Percentiles rank a stretch among this genome's conserved stretches.
These are phyloP conservation scores for Sebastes trivittatus DNA, from an alignment of 2,797 vertebrate genomes.

Conservation along the genomic window DNA sequence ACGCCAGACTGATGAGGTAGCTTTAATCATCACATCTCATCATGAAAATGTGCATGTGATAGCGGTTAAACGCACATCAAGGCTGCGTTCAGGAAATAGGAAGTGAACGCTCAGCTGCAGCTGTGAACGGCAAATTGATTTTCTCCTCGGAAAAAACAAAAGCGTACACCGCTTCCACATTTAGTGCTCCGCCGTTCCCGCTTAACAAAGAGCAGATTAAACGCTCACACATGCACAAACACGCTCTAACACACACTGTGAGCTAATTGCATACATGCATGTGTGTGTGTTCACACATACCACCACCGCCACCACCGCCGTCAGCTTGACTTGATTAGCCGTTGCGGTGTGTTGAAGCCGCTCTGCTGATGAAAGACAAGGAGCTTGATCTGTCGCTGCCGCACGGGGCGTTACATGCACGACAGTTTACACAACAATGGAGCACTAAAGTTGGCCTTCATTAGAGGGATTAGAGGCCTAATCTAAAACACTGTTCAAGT, in stretches of 20 bases:
- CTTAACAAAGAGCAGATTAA: slow-evolving; percentile 60
- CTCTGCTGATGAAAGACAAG: slow-evolving; percentile 72
- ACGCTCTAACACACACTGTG: slow-evolving; percentile 23
- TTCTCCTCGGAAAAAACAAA: slow-evolving; percentile 52
- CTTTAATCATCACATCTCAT: slow-evolving; percentile 55
- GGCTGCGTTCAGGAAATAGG: slow-evolving; percentile 64
- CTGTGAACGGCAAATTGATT: slow-evolving; percentile 57
- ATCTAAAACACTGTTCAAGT: slow-evolving; percentile 69
- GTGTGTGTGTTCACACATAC: slow-evolving; percentile 20
- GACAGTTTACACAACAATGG: slow-evolving; percentile 69
- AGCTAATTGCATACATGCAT: slow-evolving; percentile 50
- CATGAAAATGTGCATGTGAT: slow-evolving; percentile 36
- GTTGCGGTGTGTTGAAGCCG: slow-evolving; percentile 36
- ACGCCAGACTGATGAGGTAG: slow-evolving; percentile 49
- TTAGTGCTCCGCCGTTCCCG: slow-evolving; percentile 15
- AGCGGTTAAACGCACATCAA: slow-evolving; percentile 57
- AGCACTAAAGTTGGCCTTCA: slow-evolving; percentile 65
- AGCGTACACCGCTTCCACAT: slow-evolving; percentile 48
- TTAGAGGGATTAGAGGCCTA: slow-evolving; percentile 73
- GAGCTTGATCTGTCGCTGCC: slow-evolving; percentile 62
- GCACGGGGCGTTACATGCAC: slow-evolving; percentile 45
- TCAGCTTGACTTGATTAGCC: slow-evolving; percentile 71
- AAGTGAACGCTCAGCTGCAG: slow-evolving; percentile 60
- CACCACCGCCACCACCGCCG: slow-evolving; percentile 1
- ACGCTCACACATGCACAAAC: slow-evolving; percentile 23